Evolutionary conservation across 2,888 invertebrate genomes (phyloP).

Genomic region (Belgica antarctica): DNA sequence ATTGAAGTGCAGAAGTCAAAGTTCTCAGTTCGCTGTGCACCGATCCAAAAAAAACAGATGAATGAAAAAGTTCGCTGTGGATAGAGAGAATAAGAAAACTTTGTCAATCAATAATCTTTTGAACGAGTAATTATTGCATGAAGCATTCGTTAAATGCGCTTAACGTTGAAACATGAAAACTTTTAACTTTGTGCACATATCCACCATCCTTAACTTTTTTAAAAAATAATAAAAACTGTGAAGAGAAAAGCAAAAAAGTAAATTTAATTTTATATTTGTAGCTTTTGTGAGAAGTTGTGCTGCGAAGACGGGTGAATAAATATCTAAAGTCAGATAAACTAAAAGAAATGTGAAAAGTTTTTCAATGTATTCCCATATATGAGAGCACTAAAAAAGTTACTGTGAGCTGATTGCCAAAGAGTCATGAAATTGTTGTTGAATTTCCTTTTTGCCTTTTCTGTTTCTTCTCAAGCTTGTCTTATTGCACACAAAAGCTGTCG

Average conservation of each 20-base stretch:
- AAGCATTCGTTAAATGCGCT: constrained; percentile 5
- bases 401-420: constrained; percentile 33
- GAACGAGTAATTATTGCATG: not conserved
- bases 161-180: not conserved
- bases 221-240: not conserved
- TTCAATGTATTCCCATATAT: constrained; percentile 20
- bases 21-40: no score
- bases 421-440: constrained; percentile 27
- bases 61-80: no score
- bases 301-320: constrained; percentile 26
- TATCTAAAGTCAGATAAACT: constrained; percentile 31
- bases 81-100: no score
- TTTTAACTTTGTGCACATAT: not conserved
- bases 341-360: constrained; percentile 32
- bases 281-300: constrained; percentile 2
- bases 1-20: no score
- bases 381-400: constrained; percentile 29
- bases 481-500: not conserved
- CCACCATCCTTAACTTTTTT: not conserved
- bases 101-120: not conserved
- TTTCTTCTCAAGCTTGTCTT: not conserved
- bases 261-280: constrained; percentile 27
- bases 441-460: not conserved
- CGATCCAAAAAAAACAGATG: no score
- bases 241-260: not conserved